Evolutionary conservation across 2,888 invertebrate genomes (phyloP), one percentile per base, ranked within the genome.

Genomic region (Calameuta filiformis): DNA sequence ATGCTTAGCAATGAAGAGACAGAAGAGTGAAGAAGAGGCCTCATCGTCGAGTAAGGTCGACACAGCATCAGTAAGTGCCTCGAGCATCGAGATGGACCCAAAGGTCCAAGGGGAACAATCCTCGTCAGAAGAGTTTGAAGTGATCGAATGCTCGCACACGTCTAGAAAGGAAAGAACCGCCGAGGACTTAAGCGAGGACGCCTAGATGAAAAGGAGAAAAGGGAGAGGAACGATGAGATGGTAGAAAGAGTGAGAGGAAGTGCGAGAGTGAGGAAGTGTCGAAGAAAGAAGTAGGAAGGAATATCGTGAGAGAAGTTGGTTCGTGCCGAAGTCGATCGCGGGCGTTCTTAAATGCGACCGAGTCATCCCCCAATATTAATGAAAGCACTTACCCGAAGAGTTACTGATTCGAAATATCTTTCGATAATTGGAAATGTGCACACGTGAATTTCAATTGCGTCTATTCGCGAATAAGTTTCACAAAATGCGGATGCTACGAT

Each of bases 71-170:
- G 77, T 82, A 12, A 85, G 84, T 69, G 83, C 80, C 11, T 87
- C 87, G 35, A 84, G 71, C 71, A 56, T 56, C 23, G 56, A 56
- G 56, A 56, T 56, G 56, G 56, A 56, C 56, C 23, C 56, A 56
- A 56, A 56, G 56, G 56, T 56, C 56, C 56, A 56, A 56, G 56
- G 56, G 56, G 56, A 56, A 56, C 56, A 56, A 56, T 71, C 71
- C 71, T 30, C 85, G n/a, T 83, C 89, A 23, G 90, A 89, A 73
- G 85, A 85, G n/a, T 89, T 88, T 76, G 89, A 89, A 78, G 88
- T 89, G 37, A 88, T 89, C 75, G 89, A 89, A 73, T 79, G 85
- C 9, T 73, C 83, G 34, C 78, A 77, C 68, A 76, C 71, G 75
- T 35, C 31, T 73, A 73, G 75, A 33, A 73, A 76, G 68, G 56